Evolutionary conservation across 2,888 invertebrate species (phyloP).

Genomic region (Hydrotaea cyrtoneurina): DNA sequence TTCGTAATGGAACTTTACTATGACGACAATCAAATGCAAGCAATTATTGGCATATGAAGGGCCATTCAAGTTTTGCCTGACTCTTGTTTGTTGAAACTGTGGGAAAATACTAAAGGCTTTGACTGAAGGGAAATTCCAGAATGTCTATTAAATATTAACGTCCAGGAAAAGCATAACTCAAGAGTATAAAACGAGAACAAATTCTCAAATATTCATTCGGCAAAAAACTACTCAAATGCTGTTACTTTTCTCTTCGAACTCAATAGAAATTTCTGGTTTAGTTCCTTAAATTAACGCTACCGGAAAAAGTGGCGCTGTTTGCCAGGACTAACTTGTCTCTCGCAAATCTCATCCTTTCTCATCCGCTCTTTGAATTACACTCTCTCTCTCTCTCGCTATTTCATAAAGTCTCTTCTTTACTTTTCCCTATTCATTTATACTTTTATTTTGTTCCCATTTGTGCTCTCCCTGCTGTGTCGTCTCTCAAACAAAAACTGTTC

Average conservation of each 20-base stretch:
- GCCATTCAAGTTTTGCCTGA: neutral
- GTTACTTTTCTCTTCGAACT: conserved; percentile 64
- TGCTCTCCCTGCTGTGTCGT: conserved; percentile 53
- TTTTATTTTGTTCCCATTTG: conserved; percentile 12
- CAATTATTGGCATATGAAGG: neutral
- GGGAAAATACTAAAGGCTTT: conserved; percentile 41
- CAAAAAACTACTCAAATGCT: neutral
- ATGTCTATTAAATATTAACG: conserved; percentile 41
- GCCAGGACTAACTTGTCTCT: conserved; percentile 2
- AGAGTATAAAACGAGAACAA: conserved; percentile 16
- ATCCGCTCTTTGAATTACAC: no score
- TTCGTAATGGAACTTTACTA: neutral
- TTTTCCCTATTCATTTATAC: conserved; percentile 24
- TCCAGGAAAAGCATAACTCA: conserved; percentile 35
- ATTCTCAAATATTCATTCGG: neutral
- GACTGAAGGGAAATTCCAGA: conserved; percentile 41
- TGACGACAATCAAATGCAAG: neutral
- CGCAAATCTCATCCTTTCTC: neutral
- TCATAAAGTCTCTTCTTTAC: neutral
- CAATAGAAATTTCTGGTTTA: conserved; percentile 57
- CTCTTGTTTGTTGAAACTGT: conserved; percentile 17
- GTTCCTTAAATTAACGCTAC: conserved; percentile 64
- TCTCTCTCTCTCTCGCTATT: neutral
- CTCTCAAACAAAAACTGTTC: conserved; percentile 20
- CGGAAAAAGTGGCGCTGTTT: conserved; percentile 70